Base-by-base conservation (phyloP, 1,140 invertebrate genomes). In the Drosophila murphyi region DNA sequence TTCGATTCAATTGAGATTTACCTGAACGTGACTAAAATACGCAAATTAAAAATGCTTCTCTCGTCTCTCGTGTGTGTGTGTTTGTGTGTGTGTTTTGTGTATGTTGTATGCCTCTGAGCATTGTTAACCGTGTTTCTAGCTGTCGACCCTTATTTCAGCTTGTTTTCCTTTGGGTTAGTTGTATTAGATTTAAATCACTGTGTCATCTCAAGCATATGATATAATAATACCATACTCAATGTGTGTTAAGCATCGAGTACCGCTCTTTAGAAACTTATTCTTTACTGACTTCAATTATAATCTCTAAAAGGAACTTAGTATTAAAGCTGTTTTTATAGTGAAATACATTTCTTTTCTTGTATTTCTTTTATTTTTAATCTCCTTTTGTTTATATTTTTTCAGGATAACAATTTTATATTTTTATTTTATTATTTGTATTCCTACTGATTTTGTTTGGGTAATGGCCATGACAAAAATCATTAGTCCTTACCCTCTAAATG, bases 1-100 rank as follows among this genome's bases (percentile, higher is more conserved):
- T 91, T 91, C 89, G 90, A 91, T 91, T 91, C 89, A 91, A 91
- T 91, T 91, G 89, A 91, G 89, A 91, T 91, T 91, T 91, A 86
- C 89, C 85, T 91, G 89, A 82, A 91, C 89, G 89, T 91, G 89
- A 91, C 89, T 91, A 89, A 91, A 91, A 91, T 91, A 86, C 89
- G 90, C 76, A 90, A 90, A 87, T 90, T 82, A 91, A 91, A 90
- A 88, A 89, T 68, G 77, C 80, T 88, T 43, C 51, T 51, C 54
- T 55, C 43, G 35, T 64, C 41, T 3, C 59, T 56, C 10, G 45
- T 34, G 52, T 51, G 45, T 75, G 45, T 34, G 52, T 51, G 45
- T 75, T 59, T 51, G 37, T 43, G 20, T 60, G 71, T 69, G 54
- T 51, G 72, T 43, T 43, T n/a, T 68, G 71, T 69, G 56, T 69